These are phyloP conservation scores for Allobates femoralis DNA, from an alignment of 2,797 vertebrate genomes.

Conservation along the genomic window DNA sequence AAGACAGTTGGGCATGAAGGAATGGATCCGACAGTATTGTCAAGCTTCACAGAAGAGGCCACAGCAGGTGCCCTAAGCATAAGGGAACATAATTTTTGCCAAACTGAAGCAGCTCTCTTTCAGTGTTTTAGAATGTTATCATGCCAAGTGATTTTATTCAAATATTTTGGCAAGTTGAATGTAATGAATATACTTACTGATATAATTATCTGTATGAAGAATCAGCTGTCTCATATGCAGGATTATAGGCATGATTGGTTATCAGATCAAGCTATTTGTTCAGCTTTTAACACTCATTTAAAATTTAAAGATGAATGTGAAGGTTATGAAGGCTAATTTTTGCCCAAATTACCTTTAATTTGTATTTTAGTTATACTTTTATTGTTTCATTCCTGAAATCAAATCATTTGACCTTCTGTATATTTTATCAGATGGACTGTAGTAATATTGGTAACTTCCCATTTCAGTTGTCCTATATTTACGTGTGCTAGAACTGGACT, in stretches of 20 bases:
- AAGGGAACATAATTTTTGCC: conserved; percentile 23
- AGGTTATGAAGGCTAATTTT: background rate
- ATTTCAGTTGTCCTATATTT: too few species aligned
- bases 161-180: conserved; percentile 25
- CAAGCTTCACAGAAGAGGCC: conserved; percentile 34
- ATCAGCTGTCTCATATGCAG: conserved; percentile 48
- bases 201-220: conserved; percentile 40
- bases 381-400: background rate
- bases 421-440: background rate
- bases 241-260: conserved; percentile 48
- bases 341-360: background rate
- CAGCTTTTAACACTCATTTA: background rate
- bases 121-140: conserved; percentile 1
- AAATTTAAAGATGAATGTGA: background rate
- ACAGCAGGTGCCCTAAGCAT: conserved; percentile 18
- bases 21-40: conserved; percentile 10
- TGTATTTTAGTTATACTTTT: background rate
- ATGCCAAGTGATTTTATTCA: conserved; percentile 36
- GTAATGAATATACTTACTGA: conserved; percentile 28
- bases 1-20: conserved; percentile 16
- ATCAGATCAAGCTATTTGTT: conserved; percentile 17
- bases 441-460: background rate
- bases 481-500: too few species aligned
- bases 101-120: conserved; percentile 19
- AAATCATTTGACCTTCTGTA: background rate